Base-by-base conservation (phyloP, 2,888 invertebrate genomes). In the Calliopum simillimum region DNA sequence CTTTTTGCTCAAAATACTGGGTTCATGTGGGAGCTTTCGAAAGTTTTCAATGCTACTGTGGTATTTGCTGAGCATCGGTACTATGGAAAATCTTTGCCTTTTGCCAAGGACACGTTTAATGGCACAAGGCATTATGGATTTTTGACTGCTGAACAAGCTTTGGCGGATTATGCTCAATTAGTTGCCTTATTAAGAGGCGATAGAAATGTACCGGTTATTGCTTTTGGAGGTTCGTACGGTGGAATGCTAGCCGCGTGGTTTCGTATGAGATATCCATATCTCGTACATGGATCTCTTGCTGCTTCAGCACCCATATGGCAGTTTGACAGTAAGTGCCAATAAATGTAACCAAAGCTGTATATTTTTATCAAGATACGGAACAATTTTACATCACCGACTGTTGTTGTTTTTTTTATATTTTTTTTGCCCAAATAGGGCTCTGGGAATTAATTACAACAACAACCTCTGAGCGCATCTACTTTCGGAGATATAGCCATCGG, bases 201-300 rank as follows among this genome's bases (percentile, higher is more conserved):
- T 23, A 77, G 75, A 49, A 86, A 87, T 13, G 90, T 92, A 78
- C 94, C 96, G 0, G 95, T 98, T 5, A 92, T 99, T 75, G 94
- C 94, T 1, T 91, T 92, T 84, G 92, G 92, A 70, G 92, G 99
- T 0, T 98, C 97, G 0, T 99, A 99, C 84, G 99, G 99, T 0
- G 99, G 99, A 41, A 99, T 99, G 99, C 86, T 99, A 41, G 90
- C 98, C 0, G 94, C 98, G 0, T 99, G 98, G 94, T 90, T 99
- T 80, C 90, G 98, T 47, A 93, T 97, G 86, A 99, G 98, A 86
- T 99, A 98, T 87, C 98, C 98, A 0, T 94, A 96, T 81, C 82
- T 95, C 44, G 91, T 97, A 11, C 87, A 89, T 41, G 98, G 98
- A 0, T 93, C 98, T 1, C 91, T 99, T 73, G 97, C 99, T 4